These are phyloP conservation scores for Hydrozoanthus tunicans DNA, from an alignment of 64 coral and sea anemone species.

Conservation along the genomic window DNA sequence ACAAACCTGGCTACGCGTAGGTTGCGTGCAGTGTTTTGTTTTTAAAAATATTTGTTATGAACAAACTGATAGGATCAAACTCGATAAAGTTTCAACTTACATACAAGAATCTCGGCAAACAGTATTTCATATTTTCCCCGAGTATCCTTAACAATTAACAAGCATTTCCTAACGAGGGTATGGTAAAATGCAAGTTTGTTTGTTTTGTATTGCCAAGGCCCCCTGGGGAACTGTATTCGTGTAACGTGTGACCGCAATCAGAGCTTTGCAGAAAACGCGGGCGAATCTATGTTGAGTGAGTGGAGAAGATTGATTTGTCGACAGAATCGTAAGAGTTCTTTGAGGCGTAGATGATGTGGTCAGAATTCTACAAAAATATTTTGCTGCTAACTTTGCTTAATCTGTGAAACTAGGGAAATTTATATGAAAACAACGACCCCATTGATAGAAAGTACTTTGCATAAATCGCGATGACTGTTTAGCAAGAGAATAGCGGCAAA, in stretches of 20 bases:
- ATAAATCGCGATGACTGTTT: constrained; percentile 44
- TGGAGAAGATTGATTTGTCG: constrained; percentile 1
- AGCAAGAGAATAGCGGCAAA: constrained; percentile 61
- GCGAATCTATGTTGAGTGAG: background rate
- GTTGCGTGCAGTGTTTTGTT: too few species aligned
- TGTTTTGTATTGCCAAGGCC: background rate
- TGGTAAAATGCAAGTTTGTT: background rate
- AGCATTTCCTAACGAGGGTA: background rate
- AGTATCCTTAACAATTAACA: background rate
- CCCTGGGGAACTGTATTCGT: background rate
- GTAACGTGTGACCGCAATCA: background rate
- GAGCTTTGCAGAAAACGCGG: background rate
- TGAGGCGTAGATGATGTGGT: background rate
- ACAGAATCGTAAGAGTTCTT: background rate
- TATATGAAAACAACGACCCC: constrained; percentile 38
- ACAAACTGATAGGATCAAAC: too few species aligned
- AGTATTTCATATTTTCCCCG: too few species aligned
- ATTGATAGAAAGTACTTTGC: constrained; percentile 54
- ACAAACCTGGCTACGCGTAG: too few species aligned
- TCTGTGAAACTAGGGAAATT: constrained; percentile 14
- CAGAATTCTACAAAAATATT: background rate
- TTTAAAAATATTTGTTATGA: too few species aligned
- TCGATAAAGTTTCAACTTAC: too few species aligned
- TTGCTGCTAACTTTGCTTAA: background rate
- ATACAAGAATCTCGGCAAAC: too few species aligned